Evolutionary conservation across 1,140 invertebrate species (phyloP).

Genomic region (Eriocheir sinensis): DNA sequence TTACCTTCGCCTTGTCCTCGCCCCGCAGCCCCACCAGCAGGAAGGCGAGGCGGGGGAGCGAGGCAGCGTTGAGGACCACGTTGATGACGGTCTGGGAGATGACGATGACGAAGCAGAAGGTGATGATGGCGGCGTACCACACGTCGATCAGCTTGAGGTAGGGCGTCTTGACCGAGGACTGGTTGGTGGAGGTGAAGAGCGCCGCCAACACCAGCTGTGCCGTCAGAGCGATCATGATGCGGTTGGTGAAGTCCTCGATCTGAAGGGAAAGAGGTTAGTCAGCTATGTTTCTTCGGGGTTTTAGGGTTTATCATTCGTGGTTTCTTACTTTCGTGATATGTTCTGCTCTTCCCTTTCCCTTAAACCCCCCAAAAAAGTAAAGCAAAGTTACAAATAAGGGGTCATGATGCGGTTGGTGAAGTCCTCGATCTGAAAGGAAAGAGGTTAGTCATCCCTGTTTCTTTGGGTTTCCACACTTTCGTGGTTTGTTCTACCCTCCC

Average conservation of each 20-base stretch:
- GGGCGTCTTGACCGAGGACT: slow-evolving; percentile 74
- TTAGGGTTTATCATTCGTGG: too few relatives aligned
- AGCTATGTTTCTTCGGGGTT: too few relatives aligned
- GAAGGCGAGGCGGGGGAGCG: not conserved
- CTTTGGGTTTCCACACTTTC: too few relatives aligned
- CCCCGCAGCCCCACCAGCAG: not conserved
- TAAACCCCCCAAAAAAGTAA: too few relatives aligned
- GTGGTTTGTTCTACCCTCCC: too few relatives aligned
- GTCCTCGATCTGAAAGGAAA: too few relatives aligned
- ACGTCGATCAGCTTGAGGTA: slow-evolving; percentile 77
- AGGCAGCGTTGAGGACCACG: slow-evolving; percentile 40
- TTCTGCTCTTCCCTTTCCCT: too few relatives aligned
- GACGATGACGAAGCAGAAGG: slow-evolving; percentile 74
- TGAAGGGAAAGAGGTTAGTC: too few relatives aligned
- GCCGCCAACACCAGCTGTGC: slow-evolving; percentile 71
- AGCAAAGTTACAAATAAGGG: too few relatives aligned
- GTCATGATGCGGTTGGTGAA: too few relatives aligned
- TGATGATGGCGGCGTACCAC: slow-evolving; percentile 75
- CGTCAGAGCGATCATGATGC: slow-evolving; percentile 73
- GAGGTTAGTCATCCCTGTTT: too few relatives aligned
- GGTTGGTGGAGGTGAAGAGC: slow-evolving; percentile 73
- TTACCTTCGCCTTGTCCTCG: not conserved
- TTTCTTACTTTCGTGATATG: too few relatives aligned
- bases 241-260: slow-evolving; percentile 75
- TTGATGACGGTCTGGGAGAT: slow-evolving; percentile 65